Conservation (phyloP, 1,140 invertebrate species). For the Drosophila repleta region DNA sequence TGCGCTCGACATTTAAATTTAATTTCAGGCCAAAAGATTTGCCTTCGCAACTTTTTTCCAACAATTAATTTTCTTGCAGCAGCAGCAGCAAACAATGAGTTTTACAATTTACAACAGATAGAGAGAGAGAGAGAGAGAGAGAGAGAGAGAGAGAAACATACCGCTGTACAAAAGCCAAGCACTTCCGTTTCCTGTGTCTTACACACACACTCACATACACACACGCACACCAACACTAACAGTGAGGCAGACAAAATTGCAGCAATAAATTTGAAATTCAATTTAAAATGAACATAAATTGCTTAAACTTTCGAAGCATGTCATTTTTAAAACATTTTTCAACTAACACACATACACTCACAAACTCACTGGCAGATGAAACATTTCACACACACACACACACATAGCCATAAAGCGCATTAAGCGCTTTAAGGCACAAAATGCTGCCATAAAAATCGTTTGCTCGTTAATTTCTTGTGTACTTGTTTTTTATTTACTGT, state of each 20-base stretch:
- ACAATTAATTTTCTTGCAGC: conserved; percentile 73
- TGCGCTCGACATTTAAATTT: conserved; percentile 51
- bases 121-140: conserved; percentile 36
- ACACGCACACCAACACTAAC: conserved; percentile 9
- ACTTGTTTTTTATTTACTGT: conserved; percentile 76
- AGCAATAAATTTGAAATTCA: conserved; percentile 83
- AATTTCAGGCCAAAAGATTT: conserved; percentile 37
- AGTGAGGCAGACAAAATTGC: conserved; percentile 70
- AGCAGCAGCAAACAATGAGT: conserved; percentile 62
- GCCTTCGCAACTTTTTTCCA: conserved; percentile 40
- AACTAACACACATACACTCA: conserved; percentile 64
- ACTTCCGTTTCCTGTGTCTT: conserved; percentile 66
- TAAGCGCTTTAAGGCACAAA: conserved; percentile 82
- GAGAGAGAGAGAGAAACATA: conserved; percentile 34
- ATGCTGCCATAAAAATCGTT: conserved; percentile 82
- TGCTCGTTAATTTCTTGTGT: conserved; percentile 81
- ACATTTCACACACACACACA: conserved; percentile 17
- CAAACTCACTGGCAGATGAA: conserved; percentile 10
- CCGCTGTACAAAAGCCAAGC: conserved; percentile 57
- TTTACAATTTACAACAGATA: conserved; percentile 76
- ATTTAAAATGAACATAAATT: conserved; percentile 84
- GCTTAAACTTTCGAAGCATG: conserved; percentile 83
- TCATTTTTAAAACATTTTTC: conserved; percentile 83
- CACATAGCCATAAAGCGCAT: conserved; percentile 67
- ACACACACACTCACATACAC: conserved; percentile 31